phyloP scores from a whole-genome alignment of 1,140 invertebrate genomes.

The Drosophila biarmipes region DNA sequence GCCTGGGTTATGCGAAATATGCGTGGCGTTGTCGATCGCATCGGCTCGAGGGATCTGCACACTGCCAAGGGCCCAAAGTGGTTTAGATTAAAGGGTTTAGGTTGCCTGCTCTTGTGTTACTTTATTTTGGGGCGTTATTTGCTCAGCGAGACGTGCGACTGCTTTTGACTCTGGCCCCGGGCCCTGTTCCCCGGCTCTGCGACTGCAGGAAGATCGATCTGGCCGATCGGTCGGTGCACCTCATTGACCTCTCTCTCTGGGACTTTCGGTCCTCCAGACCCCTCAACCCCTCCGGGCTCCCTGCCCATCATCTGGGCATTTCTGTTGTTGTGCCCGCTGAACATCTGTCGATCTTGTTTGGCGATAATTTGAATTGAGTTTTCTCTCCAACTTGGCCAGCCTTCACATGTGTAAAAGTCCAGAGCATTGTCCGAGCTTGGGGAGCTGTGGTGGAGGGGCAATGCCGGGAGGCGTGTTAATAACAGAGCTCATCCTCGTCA shows the following conservation, averaged over 20 bases:
- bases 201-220: conserved; percentile 59
- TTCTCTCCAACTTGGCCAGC: conserved; percentile 60
- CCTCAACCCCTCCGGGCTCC: conserved; percentile 6
- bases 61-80: conserved; percentile 73
- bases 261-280: not conserved
- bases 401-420: conserved; percentile 34
- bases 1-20: conserved; percentile 80
- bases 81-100: conserved; percentile 82
- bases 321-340: conserved; percentile 65
- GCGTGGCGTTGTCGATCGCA: conserved; percentile 73
- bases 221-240: conserved; percentile 63
- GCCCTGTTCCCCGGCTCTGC: conserved; percentile 21
- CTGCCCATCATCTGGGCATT: conserved; percentile 16
- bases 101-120: conserved; percentile 53
- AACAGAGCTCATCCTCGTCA: conserved; percentile 47
- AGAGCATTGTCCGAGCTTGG: conserved; percentile 35
- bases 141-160: conserved; percentile 79
- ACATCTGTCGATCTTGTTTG: conserved; percentile 81
- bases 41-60: conserved; percentile 52
- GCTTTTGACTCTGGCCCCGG: conserved; percentile 45
- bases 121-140: conserved; percentile 78
- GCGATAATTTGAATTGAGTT: conserved; percentile 83
- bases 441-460: conserved; percentile 1
- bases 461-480: conserved; percentile 55
- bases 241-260: conserved; percentile 67